Evolutionary conservation across 2,113 vertebrate species (phyloP), one percentile per base, ranked within the genome.

Genomic region (Bos indicus): DNA sequence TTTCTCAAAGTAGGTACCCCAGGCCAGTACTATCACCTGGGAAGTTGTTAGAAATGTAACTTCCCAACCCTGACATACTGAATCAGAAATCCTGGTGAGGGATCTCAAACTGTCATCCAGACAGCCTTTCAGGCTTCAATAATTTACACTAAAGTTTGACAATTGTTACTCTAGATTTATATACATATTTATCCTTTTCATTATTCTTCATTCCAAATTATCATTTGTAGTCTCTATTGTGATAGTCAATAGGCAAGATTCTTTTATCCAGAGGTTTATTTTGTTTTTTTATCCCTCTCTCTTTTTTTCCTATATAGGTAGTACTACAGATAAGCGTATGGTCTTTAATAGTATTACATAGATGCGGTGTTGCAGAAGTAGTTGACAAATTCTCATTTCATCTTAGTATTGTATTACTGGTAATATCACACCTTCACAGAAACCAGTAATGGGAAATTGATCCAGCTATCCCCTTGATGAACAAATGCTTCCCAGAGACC

Each of bases 391-490:
- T 96, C 43, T 91, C 71, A 85, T 62, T 97, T 93, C 17, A 88
- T 86, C 23, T 82, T 33, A 86, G 43, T 80, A 3, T 52, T 89
- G 74, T 71, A n/a, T 81, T 71, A 88, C 19, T 64, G 92, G 40
- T 36, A 91, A 78, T 71, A 80, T 94, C 86, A 95, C 59, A 93
- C 82, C 56, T 97, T 94, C 67, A 60, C 15, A 94, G 85, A 86
- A 77, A 26, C 36, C 16, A 85, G 60, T 60, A 91, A 88, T 56
- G 64, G 82, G n/a, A 89, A 96, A 94, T 91, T 78, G 60, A 94
- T 94, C 23, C 54, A 54, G 12, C 59, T 62, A 67, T 36, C 81
- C 33, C 28, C 59, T 54, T 87, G 71, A 33, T 86, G 43, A 78
- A 88, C 3, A 30, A 56, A 87, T 40, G 8, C 23, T 97, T 98